Evolutionary conservation across 2,113 vertebrate species (phyloP).

Genomic region (Promerops cafer): DNA sequence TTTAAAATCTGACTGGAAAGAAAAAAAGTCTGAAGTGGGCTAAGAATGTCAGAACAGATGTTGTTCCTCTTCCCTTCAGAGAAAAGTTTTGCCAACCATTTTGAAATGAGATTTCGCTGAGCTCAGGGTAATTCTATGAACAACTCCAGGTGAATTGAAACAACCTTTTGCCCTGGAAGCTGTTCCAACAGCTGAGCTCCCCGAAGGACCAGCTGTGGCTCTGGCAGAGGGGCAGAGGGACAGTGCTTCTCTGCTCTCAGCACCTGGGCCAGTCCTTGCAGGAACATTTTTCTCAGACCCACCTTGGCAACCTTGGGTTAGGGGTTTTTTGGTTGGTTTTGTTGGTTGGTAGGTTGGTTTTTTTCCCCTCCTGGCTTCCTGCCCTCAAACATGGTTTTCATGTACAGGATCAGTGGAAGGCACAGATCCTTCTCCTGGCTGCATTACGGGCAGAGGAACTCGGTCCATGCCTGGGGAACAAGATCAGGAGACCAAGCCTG

Average conservation of each 20-base stretch:
- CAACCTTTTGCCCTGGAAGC: background rate
- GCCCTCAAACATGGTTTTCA: background rate
- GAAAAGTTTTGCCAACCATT: background rate
- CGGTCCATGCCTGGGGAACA: accelerated
- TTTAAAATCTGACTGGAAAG: background rate
- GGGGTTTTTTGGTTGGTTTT: background rate
- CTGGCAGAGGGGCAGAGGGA: background rate
- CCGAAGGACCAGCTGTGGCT: background rate
- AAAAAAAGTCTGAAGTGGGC: background rate
- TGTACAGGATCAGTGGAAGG: background rate
- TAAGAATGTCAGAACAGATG: background rate
- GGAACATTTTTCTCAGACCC: background rate
- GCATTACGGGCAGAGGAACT: background rate
- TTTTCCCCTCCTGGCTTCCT: background rate
- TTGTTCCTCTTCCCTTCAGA: background rate
- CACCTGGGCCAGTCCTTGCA: background rate
- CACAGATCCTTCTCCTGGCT: background rate
- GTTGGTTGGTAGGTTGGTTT: background rate
- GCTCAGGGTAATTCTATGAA: background rate
- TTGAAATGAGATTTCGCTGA: background rate
- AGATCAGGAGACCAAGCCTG: background rate
- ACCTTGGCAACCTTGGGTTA: background rate
- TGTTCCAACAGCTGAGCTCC: background rate
- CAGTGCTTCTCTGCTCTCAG: background rate
- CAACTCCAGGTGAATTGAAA: background rate